Evolutionary conservation across 30 jellyfish, hydroid and myxozoan genomes (phyloP).

Genomic region (Rhopilema esculentum): DNA sequence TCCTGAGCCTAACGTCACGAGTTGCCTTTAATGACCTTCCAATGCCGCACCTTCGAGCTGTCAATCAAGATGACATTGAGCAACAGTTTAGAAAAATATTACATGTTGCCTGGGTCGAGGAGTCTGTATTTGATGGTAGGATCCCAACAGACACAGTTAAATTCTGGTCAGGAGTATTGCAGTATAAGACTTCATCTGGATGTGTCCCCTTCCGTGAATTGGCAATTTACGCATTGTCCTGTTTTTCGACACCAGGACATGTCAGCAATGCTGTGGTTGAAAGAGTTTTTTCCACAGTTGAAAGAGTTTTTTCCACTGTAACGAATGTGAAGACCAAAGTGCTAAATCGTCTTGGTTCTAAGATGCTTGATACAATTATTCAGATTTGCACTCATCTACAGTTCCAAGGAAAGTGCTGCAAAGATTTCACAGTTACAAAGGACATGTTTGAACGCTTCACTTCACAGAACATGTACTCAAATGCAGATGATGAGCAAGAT

Average conservation of each 20-base stretch:
- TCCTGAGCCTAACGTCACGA: constrained; percentile 62
- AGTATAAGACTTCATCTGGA: constrained; percentile 49
- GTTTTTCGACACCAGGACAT: constrained; percentile 69
- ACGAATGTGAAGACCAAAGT: constrained; percentile 51
- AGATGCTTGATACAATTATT: constrained; percentile 68
- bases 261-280: constrained; percentile 82
- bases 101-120: constrained; percentile 67
- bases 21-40: constrained; percentile 57
- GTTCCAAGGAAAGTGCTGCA: constrained; percentile 73
- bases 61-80: constrained; percentile 38
- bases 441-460: constrained; percentile 58
- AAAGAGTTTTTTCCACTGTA: constrained; percentile 68
- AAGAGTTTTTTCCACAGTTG: constrained; percentile 70
- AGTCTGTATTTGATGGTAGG: constrained; percentile 48
- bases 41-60: constrained; percentile 50
- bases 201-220: constrained; percentile 51
- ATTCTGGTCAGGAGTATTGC: constrained; percentile 69
- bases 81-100: constrained; percentile 55
- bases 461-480: constrained; percentile 60
- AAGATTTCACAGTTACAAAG: constrained; percentile 47
- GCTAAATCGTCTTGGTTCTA: constrained; percentile 52
- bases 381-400: constrained; percentile 54
- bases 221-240: constrained; percentile 65
- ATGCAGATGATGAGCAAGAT: constrained; percentile 26
- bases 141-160: constrained; percentile 40